phyloP scores from a whole-genome alignment of 1,140 invertebrate species.

The Fopius arisanus region DNA sequence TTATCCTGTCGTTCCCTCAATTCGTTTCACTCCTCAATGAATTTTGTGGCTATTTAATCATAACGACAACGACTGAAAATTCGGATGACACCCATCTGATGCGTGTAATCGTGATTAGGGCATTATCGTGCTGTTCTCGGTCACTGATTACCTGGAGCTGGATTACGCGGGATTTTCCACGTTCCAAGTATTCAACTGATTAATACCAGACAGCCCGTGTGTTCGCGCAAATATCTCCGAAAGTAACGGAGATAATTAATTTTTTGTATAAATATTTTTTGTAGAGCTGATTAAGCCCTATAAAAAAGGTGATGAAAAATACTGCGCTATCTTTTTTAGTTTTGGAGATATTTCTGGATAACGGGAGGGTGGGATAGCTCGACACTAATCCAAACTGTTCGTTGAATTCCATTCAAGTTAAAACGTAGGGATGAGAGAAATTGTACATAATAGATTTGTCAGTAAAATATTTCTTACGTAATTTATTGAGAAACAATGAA shows the following conservation, averaged over 20 bases:
- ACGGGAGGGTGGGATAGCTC: too few species aligned
- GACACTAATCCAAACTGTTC: too few species aligned
- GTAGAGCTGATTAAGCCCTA: too few species aligned
- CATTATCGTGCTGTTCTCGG: background rate
- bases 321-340: too few species aligned
- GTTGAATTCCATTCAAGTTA: background rate
- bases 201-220: too few species aligned
- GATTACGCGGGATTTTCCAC: background rate
- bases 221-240: too few species aligned
- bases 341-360: too few species aligned
- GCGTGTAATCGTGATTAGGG: background rate
- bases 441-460: slow-evolving; percentile 22
- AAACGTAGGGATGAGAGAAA: slow-evolving; percentile 6
- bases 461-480: slow-evolving; percentile 5
- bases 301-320: too few species aligned
- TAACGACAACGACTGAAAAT: background rate
- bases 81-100: background rate
- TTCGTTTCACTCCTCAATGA: background rate
- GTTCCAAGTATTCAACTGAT: background rate
- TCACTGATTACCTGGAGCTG: background rate
- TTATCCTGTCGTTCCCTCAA: background rate
- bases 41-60: background rate
- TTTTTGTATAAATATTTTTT: too few species aligned
- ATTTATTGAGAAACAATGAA: background rate
- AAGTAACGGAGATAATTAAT: too few species aligned